phyloP scores from a whole-genome alignment of 1,140 invertebrate species.

The Psix sp. region DNA sequence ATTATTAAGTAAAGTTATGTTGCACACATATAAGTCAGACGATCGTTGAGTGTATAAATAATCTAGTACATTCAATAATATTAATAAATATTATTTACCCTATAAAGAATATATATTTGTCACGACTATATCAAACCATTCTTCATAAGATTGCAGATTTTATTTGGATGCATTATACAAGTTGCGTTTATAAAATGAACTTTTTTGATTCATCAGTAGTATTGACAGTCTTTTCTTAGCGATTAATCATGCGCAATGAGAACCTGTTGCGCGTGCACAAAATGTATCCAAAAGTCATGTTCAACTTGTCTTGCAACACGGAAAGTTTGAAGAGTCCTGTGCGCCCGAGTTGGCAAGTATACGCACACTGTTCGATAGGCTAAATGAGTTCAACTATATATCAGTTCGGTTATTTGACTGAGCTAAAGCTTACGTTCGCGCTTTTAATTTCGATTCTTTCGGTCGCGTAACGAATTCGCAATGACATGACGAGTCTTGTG shows the following conservation, averaged over 20 bases:
- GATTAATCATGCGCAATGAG: slow-evolving; percentile 58
- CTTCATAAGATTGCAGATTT: slow-evolving; percentile 51
- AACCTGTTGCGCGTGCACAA: slow-evolving; percentile 56
- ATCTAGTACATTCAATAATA: too few species aligned
- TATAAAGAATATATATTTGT: too few species aligned
- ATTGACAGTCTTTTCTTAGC: slow-evolving; percentile 44
- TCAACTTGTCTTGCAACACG: slow-evolving; percentile 22
- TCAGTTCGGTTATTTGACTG: slow-evolving; percentile 2
- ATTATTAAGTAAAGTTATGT: too few species aligned
- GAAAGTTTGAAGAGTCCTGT: slow-evolving; percentile 30
- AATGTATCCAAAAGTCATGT: slow-evolving; percentile 45
- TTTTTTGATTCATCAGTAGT: slow-evolving; percentile 47
- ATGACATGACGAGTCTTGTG: slow-evolving; percentile 14
- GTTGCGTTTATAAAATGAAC: slow-evolving; percentile 29
- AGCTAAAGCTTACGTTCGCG: slow-evolving; percentile 7
- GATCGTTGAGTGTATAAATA: too few species aligned
- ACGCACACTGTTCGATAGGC: slow-evolving; percentile 25
- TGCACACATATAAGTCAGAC: too few species aligned
- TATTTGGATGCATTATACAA: slow-evolving; percentile 52
- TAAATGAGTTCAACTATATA: slow-evolving; percentile 44
- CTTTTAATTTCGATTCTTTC: slow-evolving; percentile 25
- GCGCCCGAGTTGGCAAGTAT: slow-evolving; percentile 37
- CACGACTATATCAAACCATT: too few species aligned
- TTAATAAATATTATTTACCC: too few species aligned
- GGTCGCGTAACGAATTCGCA: slow-evolving; percentile 29